A percentile compares a stretch with the other conserved stretches of the same genome.
Evolutionary conservation across 2,888 invertebrate species (phyloP).

Genomic region (Isoperla grammatica): DNA sequence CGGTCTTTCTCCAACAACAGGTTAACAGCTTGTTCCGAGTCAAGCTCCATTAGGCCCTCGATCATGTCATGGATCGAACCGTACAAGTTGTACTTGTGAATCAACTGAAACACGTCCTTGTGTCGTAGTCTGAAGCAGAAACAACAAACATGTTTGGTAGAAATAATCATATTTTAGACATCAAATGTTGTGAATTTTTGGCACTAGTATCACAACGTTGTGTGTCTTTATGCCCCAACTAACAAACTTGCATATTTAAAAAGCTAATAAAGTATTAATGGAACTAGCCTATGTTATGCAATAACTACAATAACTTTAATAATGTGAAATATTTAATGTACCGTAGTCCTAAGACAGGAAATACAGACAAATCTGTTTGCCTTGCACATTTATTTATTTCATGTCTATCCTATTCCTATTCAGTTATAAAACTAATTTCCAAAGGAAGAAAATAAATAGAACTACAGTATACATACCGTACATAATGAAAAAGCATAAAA

Average conservation of each 20-base stretch:
- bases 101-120: slow-evolving; percentile 84
- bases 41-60: slow-evolving; percentile 81
- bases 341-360: too few relatives aligned
- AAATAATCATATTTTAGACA: neutral
- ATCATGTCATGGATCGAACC: slow-evolving; percentile 80
- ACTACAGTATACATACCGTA: too few relatives aligned
- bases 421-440: too few relatives aligned
- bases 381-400: too few relatives aligned
- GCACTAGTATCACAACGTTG: neutral
- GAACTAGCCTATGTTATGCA: neutral
- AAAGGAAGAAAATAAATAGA: too few relatives aligned
- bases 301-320: neutral
- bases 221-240: neutral
- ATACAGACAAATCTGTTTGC: too few relatives aligned
- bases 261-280: neutral
- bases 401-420: too few relatives aligned
- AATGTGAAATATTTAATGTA: too few relatives aligned
- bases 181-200: neutral
- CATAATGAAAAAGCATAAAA: too few relatives aligned
- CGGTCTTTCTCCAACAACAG: slow-evolving; percentile 68
- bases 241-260: neutral
- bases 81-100: slow-evolving; percentile 77
- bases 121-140: slow-evolving; percentile 60
- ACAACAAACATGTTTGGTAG: neutral
- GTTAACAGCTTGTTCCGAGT: slow-evolving; percentile 72